Percentiles rank a stretch among this genome's conserved stretches.
phyloP scores from a whole-genome alignment of 2,888 invertebrate genomes.

The Spodoptera picta region DNA sequence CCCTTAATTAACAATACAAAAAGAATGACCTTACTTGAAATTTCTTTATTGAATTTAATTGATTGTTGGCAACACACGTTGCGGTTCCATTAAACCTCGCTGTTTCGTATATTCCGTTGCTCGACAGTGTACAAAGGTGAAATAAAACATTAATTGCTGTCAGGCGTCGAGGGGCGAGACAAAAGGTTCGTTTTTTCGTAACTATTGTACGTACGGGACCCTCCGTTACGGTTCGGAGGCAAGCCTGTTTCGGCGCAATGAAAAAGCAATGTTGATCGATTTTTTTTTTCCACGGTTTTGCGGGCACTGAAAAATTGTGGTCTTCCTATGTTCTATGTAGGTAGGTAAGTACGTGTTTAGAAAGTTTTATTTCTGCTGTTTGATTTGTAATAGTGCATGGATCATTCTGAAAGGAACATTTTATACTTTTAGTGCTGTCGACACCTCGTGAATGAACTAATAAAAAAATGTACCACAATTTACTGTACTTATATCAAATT shows the following conservation, averaged over 20 bases:
- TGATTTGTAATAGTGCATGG: too few species aligned
- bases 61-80: slow-evolving; percentile 55
- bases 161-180: slow-evolving; percentile 77
- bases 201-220: slow-evolving; percentile 80
- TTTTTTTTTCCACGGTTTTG: slow-evolving; percentile 51
- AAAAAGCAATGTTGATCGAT: slow-evolving; percentile 61
- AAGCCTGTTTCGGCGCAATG: slow-evolving; percentile 61
- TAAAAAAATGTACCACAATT: too few species aligned
- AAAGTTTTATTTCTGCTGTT: too few species aligned
- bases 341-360: too few species aligned
- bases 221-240: slow-evolving; percentile 77
- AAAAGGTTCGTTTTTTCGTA: slow-evolving; percentile 78
- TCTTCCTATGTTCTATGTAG: slow-evolving; percentile 21
- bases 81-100: slow-evolving; percentile 54
- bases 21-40: slow-evolving; percentile 43
- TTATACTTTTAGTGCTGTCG: too few species aligned
- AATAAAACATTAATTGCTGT: slow-evolving; percentile 87
- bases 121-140: slow-evolving; percentile 74
- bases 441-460: too few species aligned
- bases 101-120: slow-evolving; percentile 62
- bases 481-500: too few species aligned
- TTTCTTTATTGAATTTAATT: slow-evolving; percentile 58
- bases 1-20: slow-evolving; percentile 26
- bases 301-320: slow-evolving; percentile 20
- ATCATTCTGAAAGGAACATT: too few species aligned